phyloP scores from a whole-genome alignment of 2,888 invertebrate species.

The Eubasilissa splendida region DNA sequence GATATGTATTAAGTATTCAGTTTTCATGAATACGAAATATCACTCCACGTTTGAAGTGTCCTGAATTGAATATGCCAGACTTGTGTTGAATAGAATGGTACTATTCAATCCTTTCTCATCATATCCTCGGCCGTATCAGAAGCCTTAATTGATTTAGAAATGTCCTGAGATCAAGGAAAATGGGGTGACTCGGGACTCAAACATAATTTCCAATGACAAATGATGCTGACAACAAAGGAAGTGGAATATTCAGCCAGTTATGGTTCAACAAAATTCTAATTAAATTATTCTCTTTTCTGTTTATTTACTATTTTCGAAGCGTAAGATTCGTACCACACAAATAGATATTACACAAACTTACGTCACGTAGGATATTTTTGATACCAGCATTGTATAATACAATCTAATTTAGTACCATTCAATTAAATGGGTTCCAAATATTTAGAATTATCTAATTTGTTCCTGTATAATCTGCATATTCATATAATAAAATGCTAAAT shows the following conservation, averaged over 20 bases:
- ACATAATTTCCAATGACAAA: conserved; percentile 5
- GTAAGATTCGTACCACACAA: too few species aligned
- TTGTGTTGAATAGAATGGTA: not conserved
- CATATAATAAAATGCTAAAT: too few species aligned
- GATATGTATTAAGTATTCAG: not conserved
- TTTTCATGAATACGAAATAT: conserved; percentile 18
- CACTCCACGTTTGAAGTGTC: conserved; percentile 6
- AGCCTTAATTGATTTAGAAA: conserved; percentile 21
- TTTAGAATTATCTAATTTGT: too few species aligned
- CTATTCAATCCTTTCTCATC: conserved; percentile 4
- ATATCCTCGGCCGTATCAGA: conserved; percentile 1
- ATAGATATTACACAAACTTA: too few species aligned
- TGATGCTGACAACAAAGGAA: conserved; percentile 1
- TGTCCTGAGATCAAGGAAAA: conserved; percentile 18
- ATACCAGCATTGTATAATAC: too few species aligned
- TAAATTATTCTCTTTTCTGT: too few species aligned
- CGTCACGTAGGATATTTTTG: too few species aligned
- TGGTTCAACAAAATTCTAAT: not conserved
- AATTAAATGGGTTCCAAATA: too few species aligned
- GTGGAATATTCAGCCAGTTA: not conserved
- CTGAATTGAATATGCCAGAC: conserved; percentile 19
- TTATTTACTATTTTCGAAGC: too few species aligned
- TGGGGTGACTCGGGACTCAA: not conserved
- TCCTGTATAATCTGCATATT: too few species aligned
- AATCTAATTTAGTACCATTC: too few species aligned